These are phyloP conservation scores for Eriosoma lanigerum DNA, from an alignment of 1,140 invertebrate genomes.

Conservation along the genomic window DNA sequence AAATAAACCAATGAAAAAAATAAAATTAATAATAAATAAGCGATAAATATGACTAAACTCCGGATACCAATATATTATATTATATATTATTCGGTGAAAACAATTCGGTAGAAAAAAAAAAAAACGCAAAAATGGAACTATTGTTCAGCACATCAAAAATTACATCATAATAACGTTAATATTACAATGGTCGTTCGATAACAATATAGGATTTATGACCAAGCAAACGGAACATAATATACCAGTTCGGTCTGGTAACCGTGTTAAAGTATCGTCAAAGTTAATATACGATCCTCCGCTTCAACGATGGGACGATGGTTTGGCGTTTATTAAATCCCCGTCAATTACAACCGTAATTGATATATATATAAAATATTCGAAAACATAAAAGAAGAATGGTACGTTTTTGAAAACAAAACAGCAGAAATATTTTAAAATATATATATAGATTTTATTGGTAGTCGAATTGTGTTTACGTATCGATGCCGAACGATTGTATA, in stretches of 20 bases:
- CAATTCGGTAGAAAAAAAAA: too few species aligned
- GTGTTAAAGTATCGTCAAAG: conserved; percentile 32
- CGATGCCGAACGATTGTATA: background rate
- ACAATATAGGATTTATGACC: conserved; percentile 43
- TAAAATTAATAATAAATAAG: too few species aligned
- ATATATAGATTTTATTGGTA: background rate
- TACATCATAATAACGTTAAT: conserved; percentile 26
- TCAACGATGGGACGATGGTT: background rate
- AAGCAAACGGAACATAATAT: conserved; percentile 36
- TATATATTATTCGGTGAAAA: too few species aligned
- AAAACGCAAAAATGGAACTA: background rate
- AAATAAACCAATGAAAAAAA: too few species aligned
- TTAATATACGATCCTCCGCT: conserved; percentile 14
- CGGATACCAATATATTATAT: too few species aligned
- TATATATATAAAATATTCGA: background rate
- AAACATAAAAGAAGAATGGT: background rate
- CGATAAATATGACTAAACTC: too few species aligned
- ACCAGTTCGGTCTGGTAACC: conserved; percentile 18
- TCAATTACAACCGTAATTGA: conserved; percentile 12
- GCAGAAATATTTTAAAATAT: too few species aligned
- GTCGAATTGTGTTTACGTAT: background rate
- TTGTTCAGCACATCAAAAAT: conserved; percentile 33
- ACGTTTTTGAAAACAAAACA: background rate
- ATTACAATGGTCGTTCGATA: conserved; percentile 15
- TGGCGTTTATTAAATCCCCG: conserved; percentile 20